phyloP scores from a whole-genome alignment of 2,797 vertebrate genomes.

The Megaceryle alcyon region DNA sequence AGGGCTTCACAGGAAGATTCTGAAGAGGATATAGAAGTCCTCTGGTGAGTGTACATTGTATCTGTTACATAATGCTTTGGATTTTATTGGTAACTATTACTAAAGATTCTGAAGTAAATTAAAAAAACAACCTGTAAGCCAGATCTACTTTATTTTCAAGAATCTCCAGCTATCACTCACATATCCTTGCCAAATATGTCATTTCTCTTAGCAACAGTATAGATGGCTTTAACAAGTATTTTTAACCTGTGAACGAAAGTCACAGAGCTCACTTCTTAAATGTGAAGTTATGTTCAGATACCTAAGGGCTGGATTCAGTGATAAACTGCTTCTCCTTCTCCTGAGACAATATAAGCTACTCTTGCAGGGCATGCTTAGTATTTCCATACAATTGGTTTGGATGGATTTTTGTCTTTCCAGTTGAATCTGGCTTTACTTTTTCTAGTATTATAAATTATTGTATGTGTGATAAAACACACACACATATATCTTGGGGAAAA shows the following conservation, averaged over 20 bases:
- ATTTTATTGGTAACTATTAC: conserved; percentile 40
- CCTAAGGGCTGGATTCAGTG: background rate
- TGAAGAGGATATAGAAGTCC: background rate
- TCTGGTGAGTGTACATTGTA: background rate
- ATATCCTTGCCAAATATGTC: conserved; percentile 44
- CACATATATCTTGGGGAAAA: background rate
- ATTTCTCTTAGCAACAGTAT: conserved; percentile 64
- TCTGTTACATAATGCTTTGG: conserved; percentile 24
- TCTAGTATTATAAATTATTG: background rate
- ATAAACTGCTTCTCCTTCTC: background rate
- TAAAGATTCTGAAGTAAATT: conserved; percentile 25
- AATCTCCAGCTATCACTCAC: conserved; percentile 47
- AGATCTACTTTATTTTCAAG: conserved; percentile 59
- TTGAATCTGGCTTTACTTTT: conserved; percentile 2
- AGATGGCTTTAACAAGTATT: conserved; percentile 56
- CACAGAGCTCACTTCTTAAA: conserved; percentile 18
- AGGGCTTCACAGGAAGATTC: background rate
- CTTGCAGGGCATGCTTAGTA: background rate
- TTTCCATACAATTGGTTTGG: background rate
- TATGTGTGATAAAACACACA: background rate
- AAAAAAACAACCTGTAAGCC: conserved; percentile 30
- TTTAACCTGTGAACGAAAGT: conserved; percentile 60
- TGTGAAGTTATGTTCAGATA: conserved; percentile 16
- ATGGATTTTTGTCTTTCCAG: conserved; percentile 8
- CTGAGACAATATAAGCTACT: background rate